Percentiles rank a stretch among this genome's conserved stretches.
Conservation (phyloP, 2,888 invertebrate genomes). For the Tachina lurida region DNA sequence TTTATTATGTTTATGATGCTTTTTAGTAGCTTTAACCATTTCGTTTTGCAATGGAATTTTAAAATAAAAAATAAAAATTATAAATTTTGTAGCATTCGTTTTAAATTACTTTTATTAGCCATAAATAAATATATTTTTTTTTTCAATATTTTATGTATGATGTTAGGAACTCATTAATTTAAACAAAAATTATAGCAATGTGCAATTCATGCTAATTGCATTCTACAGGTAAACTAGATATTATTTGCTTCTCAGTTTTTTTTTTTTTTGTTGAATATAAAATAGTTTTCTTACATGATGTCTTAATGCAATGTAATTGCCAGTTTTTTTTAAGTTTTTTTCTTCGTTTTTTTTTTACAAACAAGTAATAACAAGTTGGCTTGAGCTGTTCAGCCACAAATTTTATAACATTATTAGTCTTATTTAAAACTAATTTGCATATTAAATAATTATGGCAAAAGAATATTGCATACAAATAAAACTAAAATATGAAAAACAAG, state of each 20-base stretch:
- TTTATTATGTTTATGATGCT: too few species aligned
- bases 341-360: background rate
- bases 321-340: background rate
- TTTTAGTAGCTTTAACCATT: too few species aligned
- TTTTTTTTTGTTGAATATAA: constrained; percentile 32
- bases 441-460: constrained; percentile 14
- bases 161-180: constrained; percentile 45
- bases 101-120: background rate
- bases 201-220: background rate
- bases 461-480: constrained; percentile 1
- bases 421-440: constrained; percentile 37
- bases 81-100: background rate
- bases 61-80: too few species aligned
- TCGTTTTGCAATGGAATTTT: too few species aligned
- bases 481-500: background rate
- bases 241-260: background rate
- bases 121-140: constrained; percentile 7
- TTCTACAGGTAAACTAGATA: background rate
- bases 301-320: constrained; percentile 58
- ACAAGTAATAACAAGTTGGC: constrained; percentile 7
- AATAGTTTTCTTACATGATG: constrained; percentile 54
- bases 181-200: constrained; percentile 1
- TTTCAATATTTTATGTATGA: constrained; percentile 7
- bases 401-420: constrained; percentile 26
- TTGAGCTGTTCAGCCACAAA: background rate